phyloP scores from a whole-genome alignment of 2,113 vertebrate genomes.

The Oncorhynchus mykiss region DNA sequence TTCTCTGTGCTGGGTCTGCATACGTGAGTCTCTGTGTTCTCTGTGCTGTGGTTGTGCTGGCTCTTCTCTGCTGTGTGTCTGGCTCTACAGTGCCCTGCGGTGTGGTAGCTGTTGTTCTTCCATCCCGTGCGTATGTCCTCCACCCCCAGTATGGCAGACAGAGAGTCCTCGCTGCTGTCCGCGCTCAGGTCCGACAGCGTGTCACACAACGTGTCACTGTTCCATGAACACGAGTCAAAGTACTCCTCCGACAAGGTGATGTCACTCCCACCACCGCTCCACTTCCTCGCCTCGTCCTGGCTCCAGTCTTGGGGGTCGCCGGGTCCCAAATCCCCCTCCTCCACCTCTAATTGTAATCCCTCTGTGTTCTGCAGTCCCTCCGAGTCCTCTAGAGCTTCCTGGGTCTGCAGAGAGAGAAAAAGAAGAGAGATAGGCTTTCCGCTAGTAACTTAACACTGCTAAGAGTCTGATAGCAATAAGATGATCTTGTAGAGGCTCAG shows the following conservation, averaged over 20 bases:
- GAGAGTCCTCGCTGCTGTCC: constrained; percentile 70
- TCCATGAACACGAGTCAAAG: constrained; percentile 74
- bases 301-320: constrained; percentile 62
- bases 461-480: neutral
- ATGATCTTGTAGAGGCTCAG: neutral
- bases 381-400: constrained; percentile 70
- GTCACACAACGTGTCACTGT: constrained; percentile 73
- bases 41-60: constrained; percentile 29
- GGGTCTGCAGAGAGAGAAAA: constrained; percentile 67
- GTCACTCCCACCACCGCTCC: constrained; percentile 43
- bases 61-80: constrained; percentile 26
- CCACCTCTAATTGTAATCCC: constrained; percentile 59
- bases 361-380: constrained; percentile 54
- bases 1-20: neutral
- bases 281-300: constrained; percentile 11
- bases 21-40: neutral
- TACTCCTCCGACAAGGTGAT: constrained; percentile 61
- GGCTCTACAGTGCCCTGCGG: constrained; percentile 55
- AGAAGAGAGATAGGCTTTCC: constrained; percentile 18
- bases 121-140: constrained; percentile 40
- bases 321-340: constrained; percentile 53
- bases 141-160: constrained; percentile 50
- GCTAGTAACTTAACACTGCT: neutral
- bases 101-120: constrained; percentile 22
- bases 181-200: constrained; percentile 66